Evolutionary conservation across 2,113 vertebrate genomes (phyloP), one percentile per base, ranked within the genome.

Genomic region (Potamarius usumacintae): DNA sequence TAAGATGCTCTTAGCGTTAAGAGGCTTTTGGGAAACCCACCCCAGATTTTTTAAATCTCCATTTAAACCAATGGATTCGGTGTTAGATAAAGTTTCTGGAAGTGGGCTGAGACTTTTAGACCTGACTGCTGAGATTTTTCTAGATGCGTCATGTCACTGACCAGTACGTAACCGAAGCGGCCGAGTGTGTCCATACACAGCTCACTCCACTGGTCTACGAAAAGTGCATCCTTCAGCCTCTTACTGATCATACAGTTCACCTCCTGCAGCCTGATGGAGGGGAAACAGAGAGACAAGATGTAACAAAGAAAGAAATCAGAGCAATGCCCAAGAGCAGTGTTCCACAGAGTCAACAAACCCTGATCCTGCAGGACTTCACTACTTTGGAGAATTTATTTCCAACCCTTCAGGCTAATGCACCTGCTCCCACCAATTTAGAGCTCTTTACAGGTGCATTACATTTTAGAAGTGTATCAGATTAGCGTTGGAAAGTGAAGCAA

Each of bases 201-300:
- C 88, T 99, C 97, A 0, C 96, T 99, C 98, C 98, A 99, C 92
- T 98, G 97, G 92, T 99, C 98, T 0, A 97, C 97, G 91, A 99
- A 99, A n/a, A 99, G 96, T 42, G 93, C 98, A 53, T 99, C 98
- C 92, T 99, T 99, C 90, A 99, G 95, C 50, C 98, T 93, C 91
- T 98, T 97, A 94, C 97, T 99, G 91, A 99, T 97, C 97, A 97
- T 99, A 82, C 97, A 99, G 90, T 99, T 99, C 86, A 99, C 97
- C 92, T 99, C 98, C 91, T 99, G 98, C 87, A 99, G 93, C 91
- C 98, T 99, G 92, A 62, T 83, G 53, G 50, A 55, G 9, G 15
- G 58, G 18, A 53, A 22, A 74, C 63, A 89, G 84, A 74, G 60
- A 89, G 76, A 86, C 62, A 76, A 15, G 55, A 5, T n/a, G 12